phyloP scores from a whole-genome alignment of 37 sponge, comb jelly and placozoan genomes.

The Petrosia ficiformis region DNA sequence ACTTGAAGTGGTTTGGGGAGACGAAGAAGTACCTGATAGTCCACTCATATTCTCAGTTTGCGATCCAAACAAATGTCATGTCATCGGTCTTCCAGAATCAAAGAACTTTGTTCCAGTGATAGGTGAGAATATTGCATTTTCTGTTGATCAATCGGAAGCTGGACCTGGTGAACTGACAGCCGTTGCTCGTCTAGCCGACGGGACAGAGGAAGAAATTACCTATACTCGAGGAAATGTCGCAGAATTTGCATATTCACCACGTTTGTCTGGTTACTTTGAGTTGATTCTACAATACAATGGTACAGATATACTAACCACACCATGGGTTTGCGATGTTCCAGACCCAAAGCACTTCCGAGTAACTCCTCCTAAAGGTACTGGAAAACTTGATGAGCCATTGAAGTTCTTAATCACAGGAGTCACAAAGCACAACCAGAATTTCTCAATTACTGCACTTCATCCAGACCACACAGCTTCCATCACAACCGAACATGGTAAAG shows the following conservation, averaged over 20 bases:
- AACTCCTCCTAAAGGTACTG: too few relatives aligned
- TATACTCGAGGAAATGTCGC: slow-evolving; percentile 15
- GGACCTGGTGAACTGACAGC: slow-evolving; percentile 66
- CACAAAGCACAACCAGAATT: slow-evolving; percentile 12
- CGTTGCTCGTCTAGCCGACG: slow-evolving; percentile 18
- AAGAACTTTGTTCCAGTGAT: slow-evolving; percentile 38
- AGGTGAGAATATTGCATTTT: slow-evolving; percentile 59
- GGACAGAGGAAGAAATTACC: slow-evolving; percentile 15
- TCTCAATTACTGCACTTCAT: slow-evolving; percentile 40
- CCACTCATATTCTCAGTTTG: slow-evolving; percentile 63
- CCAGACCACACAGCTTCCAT: slow-evolving; percentile 53
- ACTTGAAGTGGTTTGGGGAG: slow-evolving; percentile 37
- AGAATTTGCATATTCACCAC: slow-evolving; percentile 26
- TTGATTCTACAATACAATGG: slow-evolving; percentile 36
- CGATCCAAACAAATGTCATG: slow-evolving; percentile 40
- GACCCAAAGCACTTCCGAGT: too few relatives aligned
- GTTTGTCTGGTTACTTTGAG: slow-evolving; percentile 39
- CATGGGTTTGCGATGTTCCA: too few relatives aligned
- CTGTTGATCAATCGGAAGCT: slow-evolving; percentile 66
- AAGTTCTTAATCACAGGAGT: slow-evolving; percentile 40
- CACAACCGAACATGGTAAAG: slow-evolving; percentile 37
- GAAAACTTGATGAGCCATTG: slow-evolving; percentile 35
- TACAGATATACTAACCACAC: too few relatives aligned
- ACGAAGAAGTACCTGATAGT: slow-evolving; percentile 34
- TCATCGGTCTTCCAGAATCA: slow-evolving; percentile 61